phyloP scores from a whole-genome alignment of 2,797 vertebrate species.

The Lagorchestes hirsutus region DNA sequence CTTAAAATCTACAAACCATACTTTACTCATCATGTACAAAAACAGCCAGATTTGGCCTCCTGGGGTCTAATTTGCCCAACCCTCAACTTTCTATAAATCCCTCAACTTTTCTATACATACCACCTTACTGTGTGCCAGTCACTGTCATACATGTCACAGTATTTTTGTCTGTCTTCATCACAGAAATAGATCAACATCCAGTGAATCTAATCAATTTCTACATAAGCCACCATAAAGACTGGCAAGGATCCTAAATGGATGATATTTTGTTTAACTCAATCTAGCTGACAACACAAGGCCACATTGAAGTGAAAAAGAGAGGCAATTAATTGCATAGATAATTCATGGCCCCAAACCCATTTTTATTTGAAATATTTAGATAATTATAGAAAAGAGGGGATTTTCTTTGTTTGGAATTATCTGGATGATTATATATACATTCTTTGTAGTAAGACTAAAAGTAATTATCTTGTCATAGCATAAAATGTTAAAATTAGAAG shows the following conservation, averaged over 20 bases:
- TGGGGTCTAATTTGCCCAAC: not conserved
- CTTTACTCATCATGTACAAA: not conserved
- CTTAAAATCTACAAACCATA: not conserved
- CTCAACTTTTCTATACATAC: too few relatives aligned
- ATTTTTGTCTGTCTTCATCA: not conserved
- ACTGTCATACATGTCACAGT: not conserved
- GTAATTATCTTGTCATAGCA: not conserved
- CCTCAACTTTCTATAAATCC: not conserved
- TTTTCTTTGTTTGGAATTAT: slow-evolving; percentile 14
- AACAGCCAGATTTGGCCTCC: not conserved
- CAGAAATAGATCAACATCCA: not conserved
- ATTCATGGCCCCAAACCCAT: not conserved
- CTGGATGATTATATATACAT: not conserved
- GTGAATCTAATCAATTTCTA: not conserved
- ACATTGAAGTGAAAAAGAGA: not conserved
- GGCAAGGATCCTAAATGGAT: not conserved
- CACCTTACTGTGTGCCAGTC: too few relatives aligned
- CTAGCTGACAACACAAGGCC: not conserved
- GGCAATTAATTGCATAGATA: not conserved
- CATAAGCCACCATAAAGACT: not conserved
- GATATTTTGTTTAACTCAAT: not conserved
- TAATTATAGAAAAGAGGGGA: not conserved
- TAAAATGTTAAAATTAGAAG: slow-evolving; percentile 26
- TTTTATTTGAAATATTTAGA: slow-evolving; percentile 5
- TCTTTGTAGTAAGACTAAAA: slow-evolving; percentile 22